Base-by-base conservation (phyloP, 30 jellyfish, hydroid and myxozoan species). In the Catostylus mosaicus region DNA sequence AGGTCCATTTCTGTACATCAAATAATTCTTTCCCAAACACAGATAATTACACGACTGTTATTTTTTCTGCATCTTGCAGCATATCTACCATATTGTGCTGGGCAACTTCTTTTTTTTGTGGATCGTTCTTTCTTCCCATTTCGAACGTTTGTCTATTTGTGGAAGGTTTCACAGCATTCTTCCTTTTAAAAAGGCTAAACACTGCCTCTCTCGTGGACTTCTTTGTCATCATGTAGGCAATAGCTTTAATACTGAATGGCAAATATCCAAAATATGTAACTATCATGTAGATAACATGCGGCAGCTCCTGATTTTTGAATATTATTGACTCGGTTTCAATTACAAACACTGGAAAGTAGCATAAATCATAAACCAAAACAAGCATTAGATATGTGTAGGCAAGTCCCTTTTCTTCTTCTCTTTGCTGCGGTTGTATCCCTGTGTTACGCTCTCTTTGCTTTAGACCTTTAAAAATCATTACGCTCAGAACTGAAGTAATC, bases 221-320 rank as follows among this genome's bases (percentile, higher is more conserved):
- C 64, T 67, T 80, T 24, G 77, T 67, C 54, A 80, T 16, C 79
- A 69, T 71, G 36, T 67, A 54, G 7, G 80, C 80, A 11, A 80
- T 14, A 7, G 90, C 54, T 54, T 80, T 80, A 31, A 80, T 20
- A 34, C 90, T 80, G 77, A 80, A 80, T 46, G 90, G 90, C 77
- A 80, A 67, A 30, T 36, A 67, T 0, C 90, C 90, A 2, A 80
- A 57, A 27, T 29, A 67, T n/a, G 90, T 80, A 16, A 72, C 90
- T 0, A 33, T 3, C 65, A 80, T 67, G 62, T 72, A 72, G 6
- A 56, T 51, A 10, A 48, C 30, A 30, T 80, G 90, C n/a, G 80
- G 84, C 43, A 67, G 43, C 1, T 31, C 62, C 34, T 11, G 52
- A 30, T 40, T 59, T 14, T 54, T 65, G 47, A 46, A 16, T 34